phyloP scores from a whole-genome alignment of 2,797 vertebrate species.

The Liparis tanakae region DNA sequence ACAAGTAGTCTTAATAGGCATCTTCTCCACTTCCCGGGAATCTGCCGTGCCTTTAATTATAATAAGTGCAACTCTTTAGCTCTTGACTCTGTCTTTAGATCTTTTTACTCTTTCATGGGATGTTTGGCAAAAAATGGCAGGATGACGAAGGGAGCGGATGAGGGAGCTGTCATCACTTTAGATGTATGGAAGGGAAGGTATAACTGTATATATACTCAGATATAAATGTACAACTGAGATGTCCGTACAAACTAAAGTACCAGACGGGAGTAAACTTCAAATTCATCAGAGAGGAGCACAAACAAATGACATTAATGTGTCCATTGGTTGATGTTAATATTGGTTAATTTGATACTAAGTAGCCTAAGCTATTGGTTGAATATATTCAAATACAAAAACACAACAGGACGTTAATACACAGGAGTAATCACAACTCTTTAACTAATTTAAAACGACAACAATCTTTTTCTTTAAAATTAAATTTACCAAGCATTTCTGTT shows the following conservation, averaged over 20 bases:
- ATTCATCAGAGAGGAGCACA: not conserved
- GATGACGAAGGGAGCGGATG: not conserved
- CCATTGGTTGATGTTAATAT: not conserved
- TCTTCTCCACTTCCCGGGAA: constrained; percentile 15
- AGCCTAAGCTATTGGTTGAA: not conserved
- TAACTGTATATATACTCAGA: not conserved
- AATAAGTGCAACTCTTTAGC: constrained; percentile 3
- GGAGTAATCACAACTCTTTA: too few species aligned
- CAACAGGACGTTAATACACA: not conserved
- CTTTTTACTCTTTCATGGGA: constrained; percentile 8
- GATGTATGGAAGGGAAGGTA: constrained; percentile 3
- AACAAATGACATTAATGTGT: not conserved
- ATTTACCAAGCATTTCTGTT: too few species aligned
- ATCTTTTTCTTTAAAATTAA: too few species aligned
- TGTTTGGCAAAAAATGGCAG: constrained; percentile 37
- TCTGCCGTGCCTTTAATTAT: constrained; percentile 7
- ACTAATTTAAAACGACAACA: too few species aligned
- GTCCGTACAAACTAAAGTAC: not conserved
- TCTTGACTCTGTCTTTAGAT: not conserved
- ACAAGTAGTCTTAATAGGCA: constrained; percentile 11
- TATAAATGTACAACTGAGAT: not conserved
- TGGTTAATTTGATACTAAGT: not conserved
- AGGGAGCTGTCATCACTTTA: constrained; percentile 6
- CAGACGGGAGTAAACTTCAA: not conserved
- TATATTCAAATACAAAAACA: not conserved